Percentiles rank a stretch among this genome's conserved stretches.
Conservation (phyloP, 2,113 vertebrate genomes). For the Deroptyus accipitrinus region DNA sequence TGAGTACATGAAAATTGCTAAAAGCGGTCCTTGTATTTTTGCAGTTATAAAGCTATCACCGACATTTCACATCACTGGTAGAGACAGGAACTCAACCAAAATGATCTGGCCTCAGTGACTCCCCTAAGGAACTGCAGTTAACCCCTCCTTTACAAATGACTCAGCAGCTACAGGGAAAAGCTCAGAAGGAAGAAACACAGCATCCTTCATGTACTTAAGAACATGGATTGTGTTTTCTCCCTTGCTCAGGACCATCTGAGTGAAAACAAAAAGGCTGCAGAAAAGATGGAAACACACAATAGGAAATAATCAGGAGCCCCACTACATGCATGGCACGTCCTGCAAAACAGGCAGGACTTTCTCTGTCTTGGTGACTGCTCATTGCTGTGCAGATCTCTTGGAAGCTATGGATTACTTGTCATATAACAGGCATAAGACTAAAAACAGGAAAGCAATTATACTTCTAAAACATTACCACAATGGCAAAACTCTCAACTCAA, state of each 20-base stretch:
- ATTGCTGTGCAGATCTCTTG: not conserved
- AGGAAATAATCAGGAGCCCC: not conserved
- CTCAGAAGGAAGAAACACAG: not conserved
- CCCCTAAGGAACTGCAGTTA: not conserved
- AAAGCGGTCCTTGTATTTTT: not conserved
- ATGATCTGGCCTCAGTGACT: not conserved
- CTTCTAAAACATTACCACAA: not conserved
- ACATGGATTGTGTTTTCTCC: not conserved
- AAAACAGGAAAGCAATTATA: not conserved
- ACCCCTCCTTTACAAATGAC: not conserved
- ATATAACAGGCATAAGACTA: not conserved
- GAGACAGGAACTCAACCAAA: not conserved
- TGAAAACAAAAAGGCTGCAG: not conserved
- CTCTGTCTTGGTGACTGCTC: not conserved
- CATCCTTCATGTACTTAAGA: not conserved
- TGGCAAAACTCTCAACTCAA: not conserved
- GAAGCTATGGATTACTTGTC: not conserved
- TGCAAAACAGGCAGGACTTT: not conserved
- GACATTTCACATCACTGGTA: not conserved
- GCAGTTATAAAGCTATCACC: not conserved
- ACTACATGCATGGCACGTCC: accelerated
- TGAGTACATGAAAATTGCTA: not conserved
- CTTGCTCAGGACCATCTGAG: not conserved
- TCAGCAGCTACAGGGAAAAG: not conserved
- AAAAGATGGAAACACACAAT: not conserved